These are phyloP conservation scores for Trachelus iudaicus DNA, from an alignment of 2,888 invertebrate species.

Conservation along the genomic window DNA sequence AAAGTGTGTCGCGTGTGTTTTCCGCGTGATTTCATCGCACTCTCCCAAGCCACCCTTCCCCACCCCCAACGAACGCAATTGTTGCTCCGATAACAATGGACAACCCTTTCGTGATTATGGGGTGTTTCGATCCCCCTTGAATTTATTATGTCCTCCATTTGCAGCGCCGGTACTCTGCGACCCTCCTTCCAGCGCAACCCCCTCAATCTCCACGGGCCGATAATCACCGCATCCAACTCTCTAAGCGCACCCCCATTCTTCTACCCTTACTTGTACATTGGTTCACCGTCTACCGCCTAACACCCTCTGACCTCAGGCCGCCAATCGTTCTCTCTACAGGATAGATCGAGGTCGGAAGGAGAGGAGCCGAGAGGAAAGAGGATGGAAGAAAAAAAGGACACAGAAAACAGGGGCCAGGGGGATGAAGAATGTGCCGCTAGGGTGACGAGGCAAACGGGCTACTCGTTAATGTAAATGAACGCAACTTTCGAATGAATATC, in stretches of 20 bases:
- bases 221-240: neutral
- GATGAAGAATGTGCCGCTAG: neutral
- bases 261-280: neutral
- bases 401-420: neutral
- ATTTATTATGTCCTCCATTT: neutral
- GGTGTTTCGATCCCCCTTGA: neutral
- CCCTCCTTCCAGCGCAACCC: neutral
- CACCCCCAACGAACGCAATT: neutral
- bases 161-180: neutral
- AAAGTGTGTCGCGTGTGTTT: slow-evolving; percentile 1
- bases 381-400: neutral
- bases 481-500: slow-evolving; percentile 16
- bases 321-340: neutral
- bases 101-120: slow-evolving; percentile 5
- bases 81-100: neutral
- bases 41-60: neutral
- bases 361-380: neutral
- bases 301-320: neutral
- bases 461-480: slow-evolving; percentile 12
- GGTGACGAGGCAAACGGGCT: neutral
- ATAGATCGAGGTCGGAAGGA: neutral
- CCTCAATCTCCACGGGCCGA: neutral
- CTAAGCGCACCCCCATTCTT: neutral
- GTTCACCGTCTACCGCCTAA: neutral
- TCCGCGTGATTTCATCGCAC: neutral